Percentiles rank a stretch among this genome's conserved stretches.
Evolutionary conservation across 2,113 vertebrate species (phyloP).

Genomic region (Mola mola): DNA sequence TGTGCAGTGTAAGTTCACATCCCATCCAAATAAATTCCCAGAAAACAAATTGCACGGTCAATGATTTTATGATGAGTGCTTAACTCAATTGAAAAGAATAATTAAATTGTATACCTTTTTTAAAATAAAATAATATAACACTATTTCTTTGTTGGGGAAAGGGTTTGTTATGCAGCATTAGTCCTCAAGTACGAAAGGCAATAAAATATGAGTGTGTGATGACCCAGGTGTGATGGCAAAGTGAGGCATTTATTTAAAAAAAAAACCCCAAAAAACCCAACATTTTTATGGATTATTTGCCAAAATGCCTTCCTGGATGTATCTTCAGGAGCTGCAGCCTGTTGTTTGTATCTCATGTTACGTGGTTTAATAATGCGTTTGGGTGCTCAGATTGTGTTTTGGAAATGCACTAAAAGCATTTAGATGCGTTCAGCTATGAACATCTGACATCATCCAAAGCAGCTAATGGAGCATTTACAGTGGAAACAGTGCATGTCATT

Average conservation of each 20-base stretch:
- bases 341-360: background rate
- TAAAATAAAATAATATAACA: too few species aligned
- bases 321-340: constrained; percentile 5
- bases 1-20: too few species aligned
- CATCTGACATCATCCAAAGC: background rate
- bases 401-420: background rate
- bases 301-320: constrained; percentile 12
- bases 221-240: constrained; percentile 25
- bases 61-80: too few species aligned
- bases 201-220: background rate
- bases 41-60: too few species aligned
- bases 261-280: constrained; percentile 13
- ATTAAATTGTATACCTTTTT: too few species aligned
- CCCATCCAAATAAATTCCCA: too few species aligned
- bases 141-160: background rate
- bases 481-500: background rate
- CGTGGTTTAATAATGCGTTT: too few species aligned
- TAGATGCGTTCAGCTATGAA: too few species aligned
- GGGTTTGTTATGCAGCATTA: background rate
- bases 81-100: too few species aligned
- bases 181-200: background rate
- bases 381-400: background rate
- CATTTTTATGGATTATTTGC: constrained; percentile 37
- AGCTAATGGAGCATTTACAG: background rate
- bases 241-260: constrained; percentile 20